Evolutionary conservation across 2,797 vertebrate species (phyloP).

Genomic region (Macrochelys suwanniensis): DNA sequence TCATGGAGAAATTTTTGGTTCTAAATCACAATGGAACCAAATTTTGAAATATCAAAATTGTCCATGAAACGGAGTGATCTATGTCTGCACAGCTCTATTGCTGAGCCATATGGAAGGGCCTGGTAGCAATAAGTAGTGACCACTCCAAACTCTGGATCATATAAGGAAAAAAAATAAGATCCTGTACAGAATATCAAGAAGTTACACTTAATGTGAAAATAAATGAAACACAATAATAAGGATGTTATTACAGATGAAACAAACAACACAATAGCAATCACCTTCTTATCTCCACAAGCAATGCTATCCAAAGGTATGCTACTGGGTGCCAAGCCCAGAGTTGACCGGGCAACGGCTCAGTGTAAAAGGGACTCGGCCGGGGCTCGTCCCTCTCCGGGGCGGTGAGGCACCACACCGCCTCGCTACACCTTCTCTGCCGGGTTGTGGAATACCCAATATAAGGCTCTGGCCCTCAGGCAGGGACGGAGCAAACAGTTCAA

Average conservation of each 20-base stretch:
- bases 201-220: neutral
- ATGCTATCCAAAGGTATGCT: accelerated
- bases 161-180: accelerated
- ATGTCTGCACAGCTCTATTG: neutral
- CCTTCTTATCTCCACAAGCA: neutral
- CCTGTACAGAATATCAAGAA: neutral
- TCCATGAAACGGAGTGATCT: too few relatives aligned
- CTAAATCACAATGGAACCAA: neutral
- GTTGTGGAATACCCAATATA: too few relatives aligned
- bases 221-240: neutral
- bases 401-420: too few relatives aligned
- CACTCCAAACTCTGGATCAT: neutral
- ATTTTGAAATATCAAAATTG: too few relatives aligned
- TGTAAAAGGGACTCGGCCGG: too few relatives aligned
- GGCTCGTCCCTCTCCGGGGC: too few relatives aligned
- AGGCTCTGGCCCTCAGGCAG: too few relatives aligned
- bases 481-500: too few relatives aligned
- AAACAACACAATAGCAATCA: neutral
- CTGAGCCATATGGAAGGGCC: neutral
- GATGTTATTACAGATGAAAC: neutral
- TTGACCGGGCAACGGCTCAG: neutral
- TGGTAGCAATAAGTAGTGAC: too few relatives aligned
- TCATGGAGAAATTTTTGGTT: neutral
- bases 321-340: accelerated
- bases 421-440: too few relatives aligned